phyloP scores from a whole-genome alignment of 2,797 vertebrate genomes.

The Phrynocephalus forsythii region DNA sequence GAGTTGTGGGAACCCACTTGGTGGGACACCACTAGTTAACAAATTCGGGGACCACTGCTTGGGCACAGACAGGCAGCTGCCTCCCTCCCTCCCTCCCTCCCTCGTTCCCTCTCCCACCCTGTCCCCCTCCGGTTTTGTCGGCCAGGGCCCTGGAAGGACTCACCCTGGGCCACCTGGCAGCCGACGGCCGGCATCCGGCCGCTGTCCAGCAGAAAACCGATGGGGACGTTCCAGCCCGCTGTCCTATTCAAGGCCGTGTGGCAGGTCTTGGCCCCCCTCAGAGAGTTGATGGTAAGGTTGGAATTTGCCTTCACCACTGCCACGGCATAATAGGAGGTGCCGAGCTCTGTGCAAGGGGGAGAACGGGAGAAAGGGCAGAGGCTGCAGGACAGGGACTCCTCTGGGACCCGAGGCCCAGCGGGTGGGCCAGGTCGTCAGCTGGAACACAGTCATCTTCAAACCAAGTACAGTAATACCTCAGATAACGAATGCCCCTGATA shows the following conservation, averaged over 20 bases:
- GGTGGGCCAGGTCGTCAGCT: no score
- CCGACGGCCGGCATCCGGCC: constrained; percentile 89
- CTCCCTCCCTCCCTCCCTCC: no score
- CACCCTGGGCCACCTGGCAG: constrained; percentile 86
- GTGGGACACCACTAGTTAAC: no score
- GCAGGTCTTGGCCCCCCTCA: constrained; percentile 86
- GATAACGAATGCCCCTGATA: no score
- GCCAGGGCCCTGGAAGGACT: constrained; percentile 10
- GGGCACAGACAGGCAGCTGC: no score
- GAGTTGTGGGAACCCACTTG: no score
- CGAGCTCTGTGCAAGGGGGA: constrained; percentile 61
- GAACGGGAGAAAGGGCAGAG: background rate
- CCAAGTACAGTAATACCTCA: no score
- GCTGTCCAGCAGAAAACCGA: constrained; percentile 88
- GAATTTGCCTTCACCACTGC: constrained; percentile 86
- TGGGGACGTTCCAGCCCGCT: constrained; percentile 90
- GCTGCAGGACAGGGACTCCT: no score
- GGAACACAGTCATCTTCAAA: no score
- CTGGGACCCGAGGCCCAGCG: no score
- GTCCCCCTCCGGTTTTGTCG: background rate
- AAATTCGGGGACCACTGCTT: no score
- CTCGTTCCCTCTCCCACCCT: no score
- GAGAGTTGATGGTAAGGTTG: constrained; percentile 82
- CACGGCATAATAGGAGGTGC: constrained; percentile 88
- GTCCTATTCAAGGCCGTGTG: constrained; percentile 92